Evolutionary conservation across 2,797 vertebrate species (phyloP).

Genomic region (Xenentodon cancila): DNA sequence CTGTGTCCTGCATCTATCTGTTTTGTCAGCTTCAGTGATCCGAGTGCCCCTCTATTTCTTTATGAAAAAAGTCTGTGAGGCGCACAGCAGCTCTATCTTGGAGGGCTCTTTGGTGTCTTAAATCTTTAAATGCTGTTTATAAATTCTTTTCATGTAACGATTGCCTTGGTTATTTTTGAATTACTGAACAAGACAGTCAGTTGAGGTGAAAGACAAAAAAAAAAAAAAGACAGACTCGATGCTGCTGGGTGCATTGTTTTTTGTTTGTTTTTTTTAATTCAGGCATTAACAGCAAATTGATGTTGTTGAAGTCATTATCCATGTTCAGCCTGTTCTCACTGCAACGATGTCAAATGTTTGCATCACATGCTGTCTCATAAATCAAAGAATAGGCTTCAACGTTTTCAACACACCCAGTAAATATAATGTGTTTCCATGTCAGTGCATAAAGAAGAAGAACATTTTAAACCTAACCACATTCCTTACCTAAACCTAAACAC

Average conservation of each 20-base stretch:
- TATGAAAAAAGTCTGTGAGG: constrained; percentile 72
- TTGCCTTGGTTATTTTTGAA: constrained; percentile 63
- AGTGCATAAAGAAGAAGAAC: neutral
- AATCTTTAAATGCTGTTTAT: constrained; percentile 69
- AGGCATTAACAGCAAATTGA: constrained; percentile 41
- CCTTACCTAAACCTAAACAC: too few relatives aligned
- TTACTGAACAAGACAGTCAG: constrained; percentile 42
- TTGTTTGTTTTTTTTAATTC: constrained; percentile 27
- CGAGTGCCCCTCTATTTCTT: constrained; percentile 68
- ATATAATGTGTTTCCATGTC: neutral
- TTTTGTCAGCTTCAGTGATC: constrained; percentile 72
- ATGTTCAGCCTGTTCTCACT: constrained; percentile 19
- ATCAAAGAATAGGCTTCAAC: neutral
- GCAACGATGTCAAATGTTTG: neutral
- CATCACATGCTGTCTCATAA: neutral
- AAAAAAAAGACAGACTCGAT: constrained; percentile 13
- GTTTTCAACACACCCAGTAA: neutral
- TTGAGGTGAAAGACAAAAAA: constrained; percentile 32
- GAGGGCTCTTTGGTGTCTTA: constrained; percentile 80
- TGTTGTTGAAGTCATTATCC: constrained; percentile 47
- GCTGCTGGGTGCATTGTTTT: constrained; percentile 42
- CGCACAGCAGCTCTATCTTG: constrained; percentile 75
- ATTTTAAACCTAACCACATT: too few relatives aligned
- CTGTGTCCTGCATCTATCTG: constrained; percentile 60
- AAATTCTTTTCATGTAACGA: constrained; percentile 45